Evolutionary conservation across 2,113 vertebrate species (phyloP).

Genomic region (Microcebus jonahi): DNA sequence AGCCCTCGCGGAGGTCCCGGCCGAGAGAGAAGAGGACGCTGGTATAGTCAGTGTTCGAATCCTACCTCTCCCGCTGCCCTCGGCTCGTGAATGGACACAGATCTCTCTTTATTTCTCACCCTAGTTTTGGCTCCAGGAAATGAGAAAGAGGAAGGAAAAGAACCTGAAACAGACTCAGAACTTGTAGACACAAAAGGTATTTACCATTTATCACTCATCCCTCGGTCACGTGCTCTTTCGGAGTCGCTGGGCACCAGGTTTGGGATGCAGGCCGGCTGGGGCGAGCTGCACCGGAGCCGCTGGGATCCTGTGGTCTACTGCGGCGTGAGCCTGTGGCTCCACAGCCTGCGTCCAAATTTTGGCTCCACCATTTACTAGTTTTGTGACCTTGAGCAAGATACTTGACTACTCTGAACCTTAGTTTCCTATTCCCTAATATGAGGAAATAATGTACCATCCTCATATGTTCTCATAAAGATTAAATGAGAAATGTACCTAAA

Average conservation of each 20-base stretch:
- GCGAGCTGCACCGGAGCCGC: neutral
- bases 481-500: neutral
- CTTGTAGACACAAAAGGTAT: slow-evolving; percentile 71
- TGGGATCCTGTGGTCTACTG: accelerated
- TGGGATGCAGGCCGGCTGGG: accelerated
- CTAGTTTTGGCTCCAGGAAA: slow-evolving; percentile 87
- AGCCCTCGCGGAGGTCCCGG: neutral
- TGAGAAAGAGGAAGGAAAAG: slow-evolving; percentile 71
- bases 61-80: neutral
- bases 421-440: neutral
- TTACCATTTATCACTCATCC: neutral
- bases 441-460: neutral
- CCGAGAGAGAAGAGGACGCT: slow-evolving; percentile 76
- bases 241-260: neutral
- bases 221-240: neutral
- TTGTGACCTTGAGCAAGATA: neutral
- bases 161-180: slow-evolving; percentile 49
- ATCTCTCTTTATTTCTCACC: slow-evolving; percentile 58
- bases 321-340: neutral
- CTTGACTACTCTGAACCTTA: neutral
- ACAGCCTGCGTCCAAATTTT: neutral
- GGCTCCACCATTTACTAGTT: neutral
- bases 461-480: neutral
- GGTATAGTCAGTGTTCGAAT: slow-evolving; percentile 74
- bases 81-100: neutral